Evolutionary conservation across 2,888 invertebrate species (phyloP).

Genomic region (Melipona bicolor): DNA sequence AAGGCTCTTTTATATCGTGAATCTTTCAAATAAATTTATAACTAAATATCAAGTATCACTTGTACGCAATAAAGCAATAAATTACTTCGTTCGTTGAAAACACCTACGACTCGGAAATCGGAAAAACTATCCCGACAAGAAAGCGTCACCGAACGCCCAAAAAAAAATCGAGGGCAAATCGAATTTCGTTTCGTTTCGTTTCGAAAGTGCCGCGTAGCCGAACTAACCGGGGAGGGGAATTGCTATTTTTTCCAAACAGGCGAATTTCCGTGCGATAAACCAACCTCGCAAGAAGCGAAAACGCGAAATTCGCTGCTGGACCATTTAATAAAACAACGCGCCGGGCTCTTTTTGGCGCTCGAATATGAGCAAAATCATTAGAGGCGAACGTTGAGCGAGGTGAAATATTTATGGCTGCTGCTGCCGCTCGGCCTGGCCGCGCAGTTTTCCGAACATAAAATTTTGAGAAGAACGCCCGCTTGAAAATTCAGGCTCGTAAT

Average conservation of each 20-base stretch:
- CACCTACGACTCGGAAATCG: no score
- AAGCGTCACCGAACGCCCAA: neutral
- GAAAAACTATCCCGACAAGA: no score
- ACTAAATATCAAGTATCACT: no score
- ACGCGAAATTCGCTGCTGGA: neutral
- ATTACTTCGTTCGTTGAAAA: no score
- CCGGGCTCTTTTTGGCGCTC: neutral
- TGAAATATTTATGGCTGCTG: slow-evolving; percentile 27
- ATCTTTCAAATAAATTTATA: no score
- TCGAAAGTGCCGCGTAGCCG: neutral
- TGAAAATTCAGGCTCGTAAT: slow-evolving; percentile 14
- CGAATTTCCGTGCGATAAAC: neutral
- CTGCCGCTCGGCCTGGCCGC: neutral
- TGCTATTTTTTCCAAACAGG: neutral
- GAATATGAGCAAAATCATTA: slow-evolving; percentile 3
- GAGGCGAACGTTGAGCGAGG: neutral
- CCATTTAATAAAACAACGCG: slow-evolving; percentile 9
- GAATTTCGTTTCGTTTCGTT: no score
- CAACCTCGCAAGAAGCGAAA: neutral
- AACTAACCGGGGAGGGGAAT: neutral
- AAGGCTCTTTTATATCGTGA: no score
- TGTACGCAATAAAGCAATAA: no score
- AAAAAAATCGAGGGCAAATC: neutral
- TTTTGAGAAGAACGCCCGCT: neutral
- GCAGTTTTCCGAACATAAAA: slow-evolving; percentile 22